Percentiles rank a stretch among this genome's conserved stretches.
Conservation (phyloP, 2,797 vertebrate species). For the Decapterus maruadsi region DNA sequence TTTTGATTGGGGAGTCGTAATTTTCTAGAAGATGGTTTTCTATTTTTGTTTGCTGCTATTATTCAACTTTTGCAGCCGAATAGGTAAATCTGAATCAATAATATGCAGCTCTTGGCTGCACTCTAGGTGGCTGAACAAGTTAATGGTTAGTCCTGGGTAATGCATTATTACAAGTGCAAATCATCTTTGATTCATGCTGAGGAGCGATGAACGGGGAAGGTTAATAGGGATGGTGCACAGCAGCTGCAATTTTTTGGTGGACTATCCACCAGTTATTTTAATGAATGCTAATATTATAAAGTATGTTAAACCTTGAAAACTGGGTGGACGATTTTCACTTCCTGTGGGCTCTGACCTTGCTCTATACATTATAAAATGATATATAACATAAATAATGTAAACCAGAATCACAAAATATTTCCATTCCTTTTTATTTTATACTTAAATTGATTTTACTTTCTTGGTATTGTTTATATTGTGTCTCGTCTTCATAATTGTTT, state of each 20-base stretch:
- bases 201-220: background rate
- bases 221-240: conserved; percentile 14
- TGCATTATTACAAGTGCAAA: conserved; percentile 36
- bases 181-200: conserved; percentile 45
- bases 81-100: conserved; percentile 12
- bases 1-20: background rate
- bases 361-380: background rate
- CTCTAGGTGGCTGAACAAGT: conserved; percentile 2
- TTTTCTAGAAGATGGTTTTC: background rate
- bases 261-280: conserved; percentile 11
- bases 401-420: background rate
- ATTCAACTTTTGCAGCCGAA: background rate
- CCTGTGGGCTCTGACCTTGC: background rate
- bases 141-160: conserved; percentile 5
- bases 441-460: background rate
- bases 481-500: background rate
- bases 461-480: background rate
- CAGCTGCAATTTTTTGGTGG: background rate
- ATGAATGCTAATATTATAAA: conserved; percentile 1
- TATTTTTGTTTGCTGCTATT: background rate
- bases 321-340: background rate
- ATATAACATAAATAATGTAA: background rate
- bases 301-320: background rate
- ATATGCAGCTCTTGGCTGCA: conserved; percentile 4
- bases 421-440: background rate